Percentiles rank a stretch among this genome's conserved stretches.
These are phyloP conservation scores for Champsocephalus gunnari DNA, from an alignment of 2,797 vertebrate genomes.

Conservation along the genomic window DNA sequence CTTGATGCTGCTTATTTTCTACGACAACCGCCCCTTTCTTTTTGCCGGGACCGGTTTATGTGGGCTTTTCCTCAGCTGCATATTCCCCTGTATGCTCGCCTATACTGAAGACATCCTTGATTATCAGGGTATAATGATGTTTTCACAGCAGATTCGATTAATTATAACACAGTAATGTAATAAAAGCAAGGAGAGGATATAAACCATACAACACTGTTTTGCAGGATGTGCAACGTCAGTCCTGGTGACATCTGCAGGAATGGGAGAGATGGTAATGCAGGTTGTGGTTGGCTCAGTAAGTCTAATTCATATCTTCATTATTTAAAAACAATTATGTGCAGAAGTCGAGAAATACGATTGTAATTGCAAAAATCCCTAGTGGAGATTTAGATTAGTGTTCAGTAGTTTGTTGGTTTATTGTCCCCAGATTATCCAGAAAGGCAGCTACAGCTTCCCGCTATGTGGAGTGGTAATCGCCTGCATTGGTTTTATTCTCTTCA, in stretches of 20 bases:
- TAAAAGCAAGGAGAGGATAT: slow-evolving; percentile 15
- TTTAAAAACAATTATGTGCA: background rate
- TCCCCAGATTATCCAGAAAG: slow-evolving; percentile 90
- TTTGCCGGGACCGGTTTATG: slow-evolving; percentile 92
- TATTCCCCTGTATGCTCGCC: slow-evolving; percentile 96
- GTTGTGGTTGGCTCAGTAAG: slow-evolving; percentile 94
- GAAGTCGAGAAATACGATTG: slow-evolving; percentile 21
- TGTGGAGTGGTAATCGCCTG: slow-evolving; percentile 93
- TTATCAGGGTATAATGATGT: slow-evolving; percentile 87
- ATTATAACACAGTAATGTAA: background rate
- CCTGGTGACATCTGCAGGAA: slow-evolving; percentile 92
- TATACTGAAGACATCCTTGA: slow-evolving; percentile 95
- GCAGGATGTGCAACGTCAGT: slow-evolving; percentile 95
- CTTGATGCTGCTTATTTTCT: slow-evolving; percentile 91
- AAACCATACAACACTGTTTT: slow-evolving; percentile 31
- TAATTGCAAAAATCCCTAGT: slow-evolving; percentile 20
- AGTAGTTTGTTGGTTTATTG: slow-evolving; percentile 35
- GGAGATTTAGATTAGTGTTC: slow-evolving; percentile 36
- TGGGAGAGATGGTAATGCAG: slow-evolving; percentile 97
- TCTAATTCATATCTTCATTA: slow-evolving; percentile 35
- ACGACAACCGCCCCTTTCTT: slow-evolving; percentile 88
- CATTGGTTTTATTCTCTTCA: slow-evolving; percentile 89
- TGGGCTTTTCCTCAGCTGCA: slow-evolving; percentile 96
- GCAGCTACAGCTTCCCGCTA: slow-evolving; percentile 95
- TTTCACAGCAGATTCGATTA: background rate